A percentile compares a stretch with the other conserved stretches of the same genome.
These are phyloP conservation scores for Tichodroma muraria DNA, from an alignment of 2,113 vertebrate species.

Conservation along the genomic window DNA sequence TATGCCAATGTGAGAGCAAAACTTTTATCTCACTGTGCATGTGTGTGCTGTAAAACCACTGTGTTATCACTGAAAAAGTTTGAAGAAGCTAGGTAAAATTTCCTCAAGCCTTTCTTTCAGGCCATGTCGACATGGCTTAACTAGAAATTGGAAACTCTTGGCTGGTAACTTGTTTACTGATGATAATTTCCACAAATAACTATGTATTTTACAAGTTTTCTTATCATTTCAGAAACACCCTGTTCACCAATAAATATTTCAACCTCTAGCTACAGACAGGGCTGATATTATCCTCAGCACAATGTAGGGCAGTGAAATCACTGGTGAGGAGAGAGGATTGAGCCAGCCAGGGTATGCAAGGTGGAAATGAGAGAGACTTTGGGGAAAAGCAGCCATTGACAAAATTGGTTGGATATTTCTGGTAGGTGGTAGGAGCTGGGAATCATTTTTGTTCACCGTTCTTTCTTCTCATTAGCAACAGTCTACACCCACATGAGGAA, in stretches of 20 bases:
- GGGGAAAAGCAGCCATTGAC: background rate
- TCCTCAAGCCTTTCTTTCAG: background rate
- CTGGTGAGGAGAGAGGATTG: background rate
- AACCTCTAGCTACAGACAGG: background rate
- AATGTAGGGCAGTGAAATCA: background rate
- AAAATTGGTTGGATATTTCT: background rate
- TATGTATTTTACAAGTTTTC: background rate
- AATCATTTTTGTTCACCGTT: background rate
- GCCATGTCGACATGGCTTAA: background rate
- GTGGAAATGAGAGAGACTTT: background rate
- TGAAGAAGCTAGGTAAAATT: background rate
- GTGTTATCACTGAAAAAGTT: background rate
- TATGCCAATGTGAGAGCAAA: background rate
- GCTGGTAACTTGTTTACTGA: background rate
- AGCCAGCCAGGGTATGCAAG: background rate
- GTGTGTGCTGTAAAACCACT: background rate
- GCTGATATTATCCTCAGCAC: background rate
- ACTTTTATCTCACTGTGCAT: background rate
- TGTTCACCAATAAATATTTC: background rate
- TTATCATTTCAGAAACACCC: background rate
- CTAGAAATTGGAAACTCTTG: background rate
- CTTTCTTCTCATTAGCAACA: background rate
- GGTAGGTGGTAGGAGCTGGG: background rate
- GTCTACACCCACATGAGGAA: background rate
- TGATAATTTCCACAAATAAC: background rate